Evolutionary conservation across 2,888 invertebrate species (phyloP), one percentile per base, ranked within the genome.

Genomic region (Axea sp.): DNA sequence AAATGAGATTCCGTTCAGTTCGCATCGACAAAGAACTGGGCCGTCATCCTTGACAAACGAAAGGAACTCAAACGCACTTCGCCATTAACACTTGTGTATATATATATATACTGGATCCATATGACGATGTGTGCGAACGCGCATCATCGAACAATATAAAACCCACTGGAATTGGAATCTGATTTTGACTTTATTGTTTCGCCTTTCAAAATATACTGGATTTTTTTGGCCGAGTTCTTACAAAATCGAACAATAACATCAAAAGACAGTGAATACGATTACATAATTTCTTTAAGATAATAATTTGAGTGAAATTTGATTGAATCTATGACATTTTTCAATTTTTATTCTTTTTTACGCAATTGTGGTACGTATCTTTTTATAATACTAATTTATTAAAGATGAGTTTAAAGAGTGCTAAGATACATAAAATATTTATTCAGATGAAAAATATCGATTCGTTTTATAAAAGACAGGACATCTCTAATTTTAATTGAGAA

Each of bases 41-140:
- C 73, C 67, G 73, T 67, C 73, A 73, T 73, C 73, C 73, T 73
- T 73, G 73, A 73, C 68, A 73, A 73, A 73, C 73, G 68, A 73
- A 73, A 73, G 73, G 67, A 72, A 59, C 71, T 55, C 72, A 51
- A 64, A 43, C 64, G 49, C 9, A 24, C 35, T 41, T 12, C 14
- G 22, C 15, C 24, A 59, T 33, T 37, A 37, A 57, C 45, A 60
- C 47, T n/a, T n/a, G n/a, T n/a, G n/a, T n/a, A n/a, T n/a, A n/a
- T n/a, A n/a, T n/a, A n/a, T n/a, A 28, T 37, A 33, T 24, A 37
- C 30, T 30, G 39, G 19, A n/a, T 11, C 4, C 30, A n/a, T n/a
- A 6, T 15, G 17, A 15, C 12, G 8, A 35, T 14, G n/a, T 28
- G 11, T 47, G 22, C 30, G 43, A 15, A 62, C 41, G 35, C 28